A percentile compares a stretch with the other conserved stretches of the same genome.
These are phyloP conservation scores for Dynastes grantii DNA, from an alignment of 2,888 invertebrate species.

Conservation along the genomic window DNA sequence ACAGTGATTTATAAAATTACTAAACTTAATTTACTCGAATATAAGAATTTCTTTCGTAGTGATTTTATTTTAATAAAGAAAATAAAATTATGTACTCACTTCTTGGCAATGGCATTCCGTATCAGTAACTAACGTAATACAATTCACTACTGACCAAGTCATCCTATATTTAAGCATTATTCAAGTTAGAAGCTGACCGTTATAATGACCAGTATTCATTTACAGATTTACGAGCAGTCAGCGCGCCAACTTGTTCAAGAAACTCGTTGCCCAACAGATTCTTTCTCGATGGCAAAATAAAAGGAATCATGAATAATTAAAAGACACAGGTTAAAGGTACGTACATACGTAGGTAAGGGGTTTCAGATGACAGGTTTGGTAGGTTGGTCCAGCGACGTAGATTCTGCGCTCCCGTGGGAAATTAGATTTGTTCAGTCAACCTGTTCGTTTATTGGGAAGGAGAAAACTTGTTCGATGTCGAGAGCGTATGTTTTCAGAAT, in stretches of 20 bases:
- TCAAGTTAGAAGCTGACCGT: slow-evolving; percentile 15
- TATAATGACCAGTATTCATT: slow-evolving; percentile 24
- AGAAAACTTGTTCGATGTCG: slow-evolving; percentile 46
- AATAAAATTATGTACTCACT: too few relatives aligned
- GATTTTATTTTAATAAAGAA: too few relatives aligned
- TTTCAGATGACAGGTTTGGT: slow-evolving; percentile 62
- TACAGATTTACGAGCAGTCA: slow-evolving; percentile 4
- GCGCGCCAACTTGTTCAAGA: slow-evolving; percentile 26
- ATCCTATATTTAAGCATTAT: background rate
- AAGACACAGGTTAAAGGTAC: slow-evolving; percentile 42
- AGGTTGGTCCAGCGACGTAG: slow-evolving; percentile 61
- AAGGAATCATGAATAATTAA: slow-evolving; percentile 52
- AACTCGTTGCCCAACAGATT: slow-evolving; percentile 35
- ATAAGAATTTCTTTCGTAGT: too few relatives aligned
- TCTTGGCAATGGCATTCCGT: too few relatives aligned
- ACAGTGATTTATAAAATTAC: too few relatives aligned
- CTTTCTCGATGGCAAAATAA: slow-evolving; percentile 34
- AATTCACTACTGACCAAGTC: slow-evolving; percentile 11
- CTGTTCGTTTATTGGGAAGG: slow-evolving; percentile 49
- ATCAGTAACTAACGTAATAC: background rate
- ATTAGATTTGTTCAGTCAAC: slow-evolving; percentile 59
- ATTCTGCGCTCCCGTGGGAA: slow-evolving; percentile 65
- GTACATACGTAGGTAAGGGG: slow-evolving; percentile 28
- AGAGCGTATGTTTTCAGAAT: slow-evolving; percentile 36
- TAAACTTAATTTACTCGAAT: too few relatives aligned